Base-by-base conservation (phyloP, 1,140 invertebrate genomes). In the Plectrocnemia conspersa region DNA sequence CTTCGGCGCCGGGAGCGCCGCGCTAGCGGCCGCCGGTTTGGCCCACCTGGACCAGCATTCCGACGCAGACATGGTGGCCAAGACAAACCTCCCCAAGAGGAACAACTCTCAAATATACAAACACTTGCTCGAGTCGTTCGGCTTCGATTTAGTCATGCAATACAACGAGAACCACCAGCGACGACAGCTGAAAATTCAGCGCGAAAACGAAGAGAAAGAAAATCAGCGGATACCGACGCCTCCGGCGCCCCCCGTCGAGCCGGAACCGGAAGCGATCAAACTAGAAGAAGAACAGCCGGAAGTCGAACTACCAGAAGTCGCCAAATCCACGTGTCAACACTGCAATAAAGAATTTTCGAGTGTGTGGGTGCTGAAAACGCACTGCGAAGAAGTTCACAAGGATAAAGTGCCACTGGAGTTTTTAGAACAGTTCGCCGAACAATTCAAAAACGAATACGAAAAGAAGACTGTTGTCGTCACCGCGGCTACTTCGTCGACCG, bases 121-220 rank as follows among this genome's bases (percentile, higher is more conserved):
- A 68, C 89, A 91, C 73, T 73, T 96, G 15, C 70, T 96, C 21
- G 91, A 95, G 71, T 93, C 89, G 62, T 94, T 92, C 71, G 93
- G 93, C 2, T 94, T 95, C 72, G 93, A 96, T 68, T 81, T 96
- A 57, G 92, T 96, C 3, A 94, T 95, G 90, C 93, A 96, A 71
- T 95, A 93, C 69, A 94, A 94, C 74, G 92, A 95, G 68, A 89
- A 89, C 66, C 86, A 91, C 65, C 88, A 91, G 66, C 79, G 83
- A 64, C 67, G 79, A 27, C 76, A 81, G 48, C 68, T 74, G 33
- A 82, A 83, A 64, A 61, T 74, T 47, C 58, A 63, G 52, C 68
- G 73, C 66, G 70, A 72, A 64, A 72, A 73, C 52, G 72, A 72
- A 32, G 69, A 73, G 50, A 77, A 79, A 63, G 78, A 75, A 44